Evolutionary conservation across 1,140 invertebrate species (phyloP).

Genomic region (Rhopalosiphum padi): DNA sequence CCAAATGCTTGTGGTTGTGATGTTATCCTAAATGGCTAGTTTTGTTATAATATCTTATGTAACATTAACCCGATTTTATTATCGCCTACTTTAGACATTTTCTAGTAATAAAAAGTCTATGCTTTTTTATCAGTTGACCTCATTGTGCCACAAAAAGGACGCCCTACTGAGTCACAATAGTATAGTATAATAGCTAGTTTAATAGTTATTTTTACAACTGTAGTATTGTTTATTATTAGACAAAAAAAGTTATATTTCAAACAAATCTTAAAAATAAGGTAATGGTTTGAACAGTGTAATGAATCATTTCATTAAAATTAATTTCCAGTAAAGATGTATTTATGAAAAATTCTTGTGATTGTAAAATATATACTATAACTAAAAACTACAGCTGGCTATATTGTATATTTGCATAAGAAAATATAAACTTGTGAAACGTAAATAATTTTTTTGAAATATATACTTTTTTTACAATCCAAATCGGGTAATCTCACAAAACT

Average conservation of each 20-base stretch:
- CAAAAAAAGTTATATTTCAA: constrained; percentile 6
- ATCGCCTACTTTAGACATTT: constrained; percentile 31
- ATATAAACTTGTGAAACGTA: no score
- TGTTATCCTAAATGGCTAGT: constrained; percentile 39
- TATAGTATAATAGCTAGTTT: background rate
- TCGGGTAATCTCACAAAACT: no score
- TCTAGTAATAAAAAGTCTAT: background rate
- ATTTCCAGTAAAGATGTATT: no score
- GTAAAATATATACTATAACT: no score
- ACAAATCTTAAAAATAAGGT: background rate
- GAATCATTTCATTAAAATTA: background rate
- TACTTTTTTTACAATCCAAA: no score
- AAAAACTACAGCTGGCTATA: no score
- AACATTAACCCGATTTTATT: constrained; percentile 52
- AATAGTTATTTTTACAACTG: background rate
- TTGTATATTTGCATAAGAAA: no score
- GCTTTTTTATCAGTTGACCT: constrained; percentile 44
- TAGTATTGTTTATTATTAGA: background rate
- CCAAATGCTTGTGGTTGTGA: background rate
- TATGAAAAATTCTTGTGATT: no score
- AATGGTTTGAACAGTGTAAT: background rate
- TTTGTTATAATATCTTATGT: constrained; percentile 34
- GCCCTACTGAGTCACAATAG: background rate
- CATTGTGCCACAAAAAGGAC: background rate
- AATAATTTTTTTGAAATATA: no score